Percentiles rank a stretch among this genome's conserved stretches.
Evolutionary conservation across 2,888 invertebrate genomes (phyloP).

Genomic region (Caenorhabditis virilis): DNA sequence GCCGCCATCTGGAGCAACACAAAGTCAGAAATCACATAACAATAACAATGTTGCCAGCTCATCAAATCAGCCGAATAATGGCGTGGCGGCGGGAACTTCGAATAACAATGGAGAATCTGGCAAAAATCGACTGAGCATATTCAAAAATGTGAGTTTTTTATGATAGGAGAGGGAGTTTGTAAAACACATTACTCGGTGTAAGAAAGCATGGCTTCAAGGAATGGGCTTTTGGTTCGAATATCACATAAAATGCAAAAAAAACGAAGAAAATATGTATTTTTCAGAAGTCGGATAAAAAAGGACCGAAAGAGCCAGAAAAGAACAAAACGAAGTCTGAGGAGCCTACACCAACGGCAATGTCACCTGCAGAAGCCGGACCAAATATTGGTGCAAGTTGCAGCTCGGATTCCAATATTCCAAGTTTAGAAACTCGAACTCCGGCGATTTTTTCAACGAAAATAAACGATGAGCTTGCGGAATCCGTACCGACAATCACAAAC

Average conservation of each 20-base stretch:
- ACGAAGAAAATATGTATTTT: conserved; percentile 5
- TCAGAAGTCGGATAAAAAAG: conserved; percentile 31
- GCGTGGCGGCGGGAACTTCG: too few relatives aligned
- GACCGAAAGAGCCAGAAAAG: conserved; percentile 16
- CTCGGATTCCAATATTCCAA: conserved; percentile 10
- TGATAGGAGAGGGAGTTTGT: too few relatives aligned
- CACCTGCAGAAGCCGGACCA: conserved; percentile 13
- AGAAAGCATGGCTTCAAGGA: too few relatives aligned
- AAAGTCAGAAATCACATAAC: background rate
- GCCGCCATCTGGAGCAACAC: conserved; percentile 10
- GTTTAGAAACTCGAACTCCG: conserved; percentile 32
- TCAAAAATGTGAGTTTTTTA: conserved; percentile 32
- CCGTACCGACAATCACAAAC: background rate
- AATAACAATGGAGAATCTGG: conserved; percentile 21
- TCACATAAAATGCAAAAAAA: background rate
- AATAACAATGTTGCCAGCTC: conserved; percentile 6
- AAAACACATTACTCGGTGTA: too few relatives aligned
- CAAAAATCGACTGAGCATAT: conserved; percentile 33
- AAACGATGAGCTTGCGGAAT: conserved; percentile 16
- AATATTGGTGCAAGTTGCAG: conserved; percentile 13
- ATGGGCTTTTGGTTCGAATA: too few relatives aligned
- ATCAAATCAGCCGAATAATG: conserved; percentile 31
- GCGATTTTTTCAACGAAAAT: conserved; percentile 41
- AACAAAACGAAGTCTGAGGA: conserved; percentile 23
- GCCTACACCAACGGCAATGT: conserved; percentile 19